phyloP scores from a whole-genome alignment of 2,113 vertebrate species.

The Notarius quadriscutis region DNA sequence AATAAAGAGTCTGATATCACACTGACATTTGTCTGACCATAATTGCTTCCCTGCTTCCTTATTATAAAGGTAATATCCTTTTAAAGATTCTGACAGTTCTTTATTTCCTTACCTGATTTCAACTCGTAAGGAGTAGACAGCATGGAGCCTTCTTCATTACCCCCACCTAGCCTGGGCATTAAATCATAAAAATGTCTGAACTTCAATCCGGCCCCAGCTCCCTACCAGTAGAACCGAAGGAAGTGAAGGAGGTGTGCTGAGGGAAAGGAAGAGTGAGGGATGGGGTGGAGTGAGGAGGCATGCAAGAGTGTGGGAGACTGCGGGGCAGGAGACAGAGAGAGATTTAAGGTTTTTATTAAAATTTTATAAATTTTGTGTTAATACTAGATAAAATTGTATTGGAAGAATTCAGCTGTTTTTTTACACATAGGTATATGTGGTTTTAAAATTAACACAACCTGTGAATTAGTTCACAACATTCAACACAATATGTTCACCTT shows the following conservation, averaged over 20 bases:
- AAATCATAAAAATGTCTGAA: slow-evolving; percentile 51
- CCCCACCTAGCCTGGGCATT: slow-evolving; percentile 44
- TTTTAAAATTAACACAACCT: no score
- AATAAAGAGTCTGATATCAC: slow-evolving; percentile 19
- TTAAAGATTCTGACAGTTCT: slow-evolving; percentile 38
- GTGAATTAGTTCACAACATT: no score
- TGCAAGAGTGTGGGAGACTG: slow-evolving; percentile 8
- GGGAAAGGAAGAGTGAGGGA: slow-evolving; percentile 15
- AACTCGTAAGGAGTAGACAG: slow-evolving; percentile 47
- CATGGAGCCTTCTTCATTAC: slow-evolving; percentile 51
- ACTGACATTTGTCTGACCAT: slow-evolving; percentile 15
- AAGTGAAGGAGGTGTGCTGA: slow-evolving; percentile 24
- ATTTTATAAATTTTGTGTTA: no score
- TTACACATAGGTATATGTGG: no score
- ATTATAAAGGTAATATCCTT: slow-evolving; percentile 28
- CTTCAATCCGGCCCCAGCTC: slow-evolving; percentile 9
- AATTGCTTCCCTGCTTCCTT: slow-evolving; percentile 10
- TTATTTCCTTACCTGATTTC: slow-evolving; percentile 54
- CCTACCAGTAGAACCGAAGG: slow-evolving; percentile 36
- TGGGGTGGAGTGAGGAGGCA: slow-evolving; percentile 29
- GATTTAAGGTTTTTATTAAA: no score
- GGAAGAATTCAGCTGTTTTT: no score
- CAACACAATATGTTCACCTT: no score
- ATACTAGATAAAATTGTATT: no score
- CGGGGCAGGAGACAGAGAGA: no score